phyloP scores from a whole-genome alignment of 2,888 invertebrate genomes.

The Polyommatus icarus region DNA sequence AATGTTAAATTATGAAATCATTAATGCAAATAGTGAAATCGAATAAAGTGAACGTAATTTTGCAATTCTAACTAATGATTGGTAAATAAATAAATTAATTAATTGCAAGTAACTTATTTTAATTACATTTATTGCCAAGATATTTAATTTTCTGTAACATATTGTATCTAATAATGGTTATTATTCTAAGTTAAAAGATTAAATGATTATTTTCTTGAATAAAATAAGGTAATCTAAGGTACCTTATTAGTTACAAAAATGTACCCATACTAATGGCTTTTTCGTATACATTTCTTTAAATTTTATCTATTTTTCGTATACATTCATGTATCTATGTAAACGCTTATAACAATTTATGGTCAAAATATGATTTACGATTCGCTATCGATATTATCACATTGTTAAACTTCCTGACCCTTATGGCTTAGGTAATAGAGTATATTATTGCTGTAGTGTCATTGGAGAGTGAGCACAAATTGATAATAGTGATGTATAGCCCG shows the following conservation, averaged over 20 bases:
- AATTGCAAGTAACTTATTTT: background rate
- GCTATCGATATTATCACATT: background rate
- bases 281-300: background rate
- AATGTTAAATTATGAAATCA: background rate
- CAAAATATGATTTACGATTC: slow-evolving; percentile 11
- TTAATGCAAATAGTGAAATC: slow-evolving; percentile 3
- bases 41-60: background rate
- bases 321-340: background rate
- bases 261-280: background rate
- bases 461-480: slow-evolving; percentile 25
- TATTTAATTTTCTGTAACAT: background rate
- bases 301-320: background rate
- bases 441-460: background rate
- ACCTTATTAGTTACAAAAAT: background rate
- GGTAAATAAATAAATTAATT: background rate
- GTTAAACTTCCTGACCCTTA: background rate
- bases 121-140: background rate
- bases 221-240: no score
- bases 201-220: no score
- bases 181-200: background rate
- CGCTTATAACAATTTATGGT: background rate
- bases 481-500: slow-evolving; percentile 33
- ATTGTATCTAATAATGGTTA: background rate
- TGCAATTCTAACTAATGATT: background rate
- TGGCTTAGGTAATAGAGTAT: no score